A percentile compares a stretch with the other conserved stretches of the same genome.
phyloP scores from a whole-genome alignment of 2,113 vertebrate genomes.

The Acinonyx jubatus region DNA sequence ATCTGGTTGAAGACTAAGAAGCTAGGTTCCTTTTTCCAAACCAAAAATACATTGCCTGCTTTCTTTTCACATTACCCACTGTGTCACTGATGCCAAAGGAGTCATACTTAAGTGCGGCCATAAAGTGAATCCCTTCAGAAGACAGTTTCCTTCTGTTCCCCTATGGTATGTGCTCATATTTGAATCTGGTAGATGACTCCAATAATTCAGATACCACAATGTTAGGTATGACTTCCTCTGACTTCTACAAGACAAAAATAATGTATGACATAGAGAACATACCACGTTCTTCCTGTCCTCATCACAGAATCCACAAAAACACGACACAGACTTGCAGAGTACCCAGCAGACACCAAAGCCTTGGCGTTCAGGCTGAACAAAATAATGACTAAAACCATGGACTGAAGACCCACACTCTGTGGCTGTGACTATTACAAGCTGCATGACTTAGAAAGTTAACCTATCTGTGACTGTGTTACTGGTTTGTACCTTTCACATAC shows the following conservation, averaged over 20 bases:
- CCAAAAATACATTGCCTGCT: not conserved
- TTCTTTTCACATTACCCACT: not conserved
- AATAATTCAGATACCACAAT: not conserved
- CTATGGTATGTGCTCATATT: not conserved
- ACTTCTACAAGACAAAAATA: not conserved
- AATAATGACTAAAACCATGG: not conserved
- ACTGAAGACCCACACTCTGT: not conserved
- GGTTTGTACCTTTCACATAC: not conserved
- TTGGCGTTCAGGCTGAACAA: not conserved
- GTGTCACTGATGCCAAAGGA: not conserved
- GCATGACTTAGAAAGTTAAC: not conserved
- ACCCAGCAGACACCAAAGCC: not conserved
- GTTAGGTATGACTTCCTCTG: not conserved
- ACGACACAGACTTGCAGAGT: not conserved
- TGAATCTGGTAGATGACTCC: not conserved
- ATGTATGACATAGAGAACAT: not conserved
- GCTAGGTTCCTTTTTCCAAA: not conserved
- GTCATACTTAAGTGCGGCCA: not conserved
- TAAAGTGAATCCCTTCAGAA: not conserved
- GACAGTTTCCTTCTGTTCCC: not conserved
- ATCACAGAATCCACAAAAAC: not conserved
- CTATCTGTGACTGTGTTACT: not conserved
- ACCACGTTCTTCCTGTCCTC: not conserved
- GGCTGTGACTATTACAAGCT: not conserved
- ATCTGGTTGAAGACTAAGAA: not conserved